Evolutionary conservation across 2,797 vertebrate species (phyloP).

Genomic region (Microtus obscurus): DNA sequence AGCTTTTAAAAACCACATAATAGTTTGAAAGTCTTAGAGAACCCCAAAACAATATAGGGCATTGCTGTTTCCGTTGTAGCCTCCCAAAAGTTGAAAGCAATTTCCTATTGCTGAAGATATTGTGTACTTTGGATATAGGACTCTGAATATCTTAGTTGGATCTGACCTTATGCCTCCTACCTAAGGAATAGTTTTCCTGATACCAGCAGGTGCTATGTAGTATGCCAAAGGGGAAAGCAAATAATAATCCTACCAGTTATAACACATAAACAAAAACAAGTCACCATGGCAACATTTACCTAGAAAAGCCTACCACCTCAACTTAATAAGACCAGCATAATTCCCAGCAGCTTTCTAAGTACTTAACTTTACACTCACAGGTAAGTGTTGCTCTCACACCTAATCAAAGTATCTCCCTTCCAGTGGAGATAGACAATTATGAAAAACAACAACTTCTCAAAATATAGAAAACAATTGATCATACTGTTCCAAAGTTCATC

Average conservation of each 20-base stretch:
- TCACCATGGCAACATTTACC: neutral
- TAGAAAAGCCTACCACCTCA: neutral
- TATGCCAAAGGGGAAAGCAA: neutral
- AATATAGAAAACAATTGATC: too few species aligned
- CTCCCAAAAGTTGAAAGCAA: neutral
- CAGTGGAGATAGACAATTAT: neutral
- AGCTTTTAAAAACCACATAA: neutral
- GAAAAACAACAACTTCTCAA: neutral
- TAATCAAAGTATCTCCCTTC: neutral
- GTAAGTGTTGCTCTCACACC: neutral
- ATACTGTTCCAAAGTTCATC: too few species aligned
- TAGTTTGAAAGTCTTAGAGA: neutral
- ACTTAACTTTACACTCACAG: neutral
- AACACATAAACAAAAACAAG: neutral
- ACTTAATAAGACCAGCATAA: neutral
- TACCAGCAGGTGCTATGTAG: neutral
- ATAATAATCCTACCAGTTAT: neutral
- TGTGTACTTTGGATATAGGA: neutral
- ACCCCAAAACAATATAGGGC: neutral
- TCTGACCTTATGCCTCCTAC: neutral
- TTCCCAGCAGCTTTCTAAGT: neutral
- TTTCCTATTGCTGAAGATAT: neutral
- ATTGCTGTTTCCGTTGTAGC: neutral
- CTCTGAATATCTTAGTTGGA: neutral
- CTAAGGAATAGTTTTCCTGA: neutral